phyloP scores from a whole-genome alignment of 2,113 vertebrate genomes.

The Sapayoa aenigma region DNA sequence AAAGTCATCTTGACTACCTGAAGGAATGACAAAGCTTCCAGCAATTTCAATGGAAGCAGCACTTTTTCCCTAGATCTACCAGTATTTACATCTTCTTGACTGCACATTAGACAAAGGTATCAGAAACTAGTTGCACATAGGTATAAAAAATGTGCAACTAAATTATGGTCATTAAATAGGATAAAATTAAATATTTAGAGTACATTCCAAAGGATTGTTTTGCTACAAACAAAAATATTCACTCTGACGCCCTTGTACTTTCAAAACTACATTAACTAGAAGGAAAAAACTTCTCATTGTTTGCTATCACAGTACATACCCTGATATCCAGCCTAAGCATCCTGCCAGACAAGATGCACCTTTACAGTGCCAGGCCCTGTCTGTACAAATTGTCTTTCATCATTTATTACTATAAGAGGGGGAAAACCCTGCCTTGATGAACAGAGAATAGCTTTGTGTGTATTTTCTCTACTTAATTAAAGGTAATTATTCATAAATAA shows the following conservation, averaged over 20 bases:
- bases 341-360: background rate
- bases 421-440: fast-evolving
- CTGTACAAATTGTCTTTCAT: background rate
- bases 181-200: background rate
- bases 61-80: background rate
- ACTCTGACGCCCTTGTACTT: background rate
- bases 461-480: background rate
- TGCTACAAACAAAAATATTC: background rate
- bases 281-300: background rate
- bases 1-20: background rate
- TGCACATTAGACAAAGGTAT: background rate
- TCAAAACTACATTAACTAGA: background rate
- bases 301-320: background rate
- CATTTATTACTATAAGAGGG: background rate
- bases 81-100: background rate
- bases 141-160: background rate
- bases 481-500: background rate
- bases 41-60: background rate
- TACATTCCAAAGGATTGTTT: background rate
- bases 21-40: background rate
- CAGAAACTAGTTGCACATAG: background rate
- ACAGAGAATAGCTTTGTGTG: background rate
- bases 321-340: background rate
- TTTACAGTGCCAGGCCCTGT: background rate
- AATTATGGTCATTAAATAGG: background rate